Conservation (phyloP, 2,113 vertebrate genomes). For the Bostrychus sinensis region DNA sequence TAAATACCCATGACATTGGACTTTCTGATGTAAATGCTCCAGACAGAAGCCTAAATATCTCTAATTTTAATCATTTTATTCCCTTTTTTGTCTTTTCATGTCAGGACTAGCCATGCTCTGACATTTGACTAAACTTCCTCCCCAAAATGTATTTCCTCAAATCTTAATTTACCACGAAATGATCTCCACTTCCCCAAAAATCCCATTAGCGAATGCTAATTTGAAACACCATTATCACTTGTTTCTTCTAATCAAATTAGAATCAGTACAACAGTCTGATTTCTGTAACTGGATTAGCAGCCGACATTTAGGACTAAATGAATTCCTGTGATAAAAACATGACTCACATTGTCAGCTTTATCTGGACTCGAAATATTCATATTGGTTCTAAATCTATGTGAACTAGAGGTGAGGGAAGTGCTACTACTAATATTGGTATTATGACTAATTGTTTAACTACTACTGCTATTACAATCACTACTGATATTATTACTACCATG, state of each 20-base stretch:
- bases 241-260: conserved; percentile 22
- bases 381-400: conserved; percentile 1
- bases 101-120: background rate
- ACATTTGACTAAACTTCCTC: background rate
- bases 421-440: too few species aligned
- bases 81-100: background rate
- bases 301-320: conserved; percentile 48
- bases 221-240: background rate
- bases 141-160: background rate
- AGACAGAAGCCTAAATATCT: too few species aligned
- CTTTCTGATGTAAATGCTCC: too few species aligned
- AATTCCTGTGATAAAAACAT: conserved; percentile 11
- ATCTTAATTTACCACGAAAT: conserved; percentile 31
- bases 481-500: too few species aligned
- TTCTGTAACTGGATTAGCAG: conserved; percentile 36
- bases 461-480: too few species aligned
- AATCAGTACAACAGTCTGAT: conserved; percentile 13
- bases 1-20: too few species aligned
- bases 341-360: background rate
- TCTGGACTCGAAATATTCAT: background rate
- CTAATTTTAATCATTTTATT: background rate
- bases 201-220: conserved; percentile 28
- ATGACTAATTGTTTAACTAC: too few species aligned
- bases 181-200: conserved; percentile 10
- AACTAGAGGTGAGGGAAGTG: too few species aligned